Conservation (phyloP, 2,888 invertebrate species). For the Drosophila villosipedis region DNA sequence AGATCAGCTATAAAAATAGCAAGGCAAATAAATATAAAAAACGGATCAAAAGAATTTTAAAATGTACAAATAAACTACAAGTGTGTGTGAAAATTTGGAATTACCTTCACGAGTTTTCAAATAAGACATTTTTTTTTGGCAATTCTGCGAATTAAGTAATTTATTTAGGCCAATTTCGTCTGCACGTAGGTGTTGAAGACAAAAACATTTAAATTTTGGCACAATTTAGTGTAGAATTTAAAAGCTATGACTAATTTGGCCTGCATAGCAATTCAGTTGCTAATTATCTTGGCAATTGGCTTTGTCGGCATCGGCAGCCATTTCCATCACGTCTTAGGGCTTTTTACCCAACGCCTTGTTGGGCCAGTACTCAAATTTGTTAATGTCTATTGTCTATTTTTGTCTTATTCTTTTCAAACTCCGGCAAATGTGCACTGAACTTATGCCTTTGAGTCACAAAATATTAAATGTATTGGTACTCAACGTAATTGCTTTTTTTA, state of each 20-base stretch:
- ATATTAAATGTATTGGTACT: not conserved
- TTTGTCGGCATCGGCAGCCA: constrained; percentile 45
- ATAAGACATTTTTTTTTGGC: constrained; percentile 1
- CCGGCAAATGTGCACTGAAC: constrained; percentile 54
- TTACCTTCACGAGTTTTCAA: constrained; percentile 40
- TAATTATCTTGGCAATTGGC: constrained; percentile 8
- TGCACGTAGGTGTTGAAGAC: constrained; percentile 32
- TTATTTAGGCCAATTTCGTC: constrained; percentile 7
- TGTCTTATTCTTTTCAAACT: not conserved
- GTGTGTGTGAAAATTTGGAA: constrained; percentile 23
- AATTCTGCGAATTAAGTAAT: constrained; percentile 1
- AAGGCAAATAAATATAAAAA: constrained; percentile 23
- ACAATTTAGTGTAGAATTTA: not conserved
- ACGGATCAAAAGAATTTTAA: constrained; percentile 11
- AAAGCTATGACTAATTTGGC: not conserved
- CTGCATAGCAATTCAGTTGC: not conserved
- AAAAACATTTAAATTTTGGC: constrained; percentile 28
- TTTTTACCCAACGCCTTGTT: not conserved
- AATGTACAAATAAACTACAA: constrained; percentile 59
- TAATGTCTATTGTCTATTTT: constrained; percentile 1
- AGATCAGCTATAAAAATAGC: constrained; percentile 66
- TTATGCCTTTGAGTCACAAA: constrained; percentile 49
- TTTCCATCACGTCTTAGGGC: constrained; percentile 44
- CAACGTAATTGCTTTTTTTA: constrained; percentile 52
- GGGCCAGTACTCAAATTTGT: constrained; percentile 29